These are phyloP conservation scores for Ephialtes manifestator DNA, from an alignment of 2,888 invertebrate species.

Conservation along the genomic window DNA sequence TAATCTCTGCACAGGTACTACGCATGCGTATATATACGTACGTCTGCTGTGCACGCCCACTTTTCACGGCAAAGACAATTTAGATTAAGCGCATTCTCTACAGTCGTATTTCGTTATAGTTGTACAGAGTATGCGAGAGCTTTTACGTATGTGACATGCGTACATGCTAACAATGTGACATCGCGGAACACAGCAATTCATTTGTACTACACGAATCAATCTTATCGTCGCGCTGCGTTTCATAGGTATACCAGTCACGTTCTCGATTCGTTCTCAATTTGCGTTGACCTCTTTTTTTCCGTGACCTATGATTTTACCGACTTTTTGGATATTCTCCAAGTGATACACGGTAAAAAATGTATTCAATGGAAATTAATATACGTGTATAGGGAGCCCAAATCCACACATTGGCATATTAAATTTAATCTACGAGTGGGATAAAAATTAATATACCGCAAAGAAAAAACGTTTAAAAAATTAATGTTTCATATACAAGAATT, in stretches of 20 bases:
- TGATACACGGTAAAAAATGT: neutral
- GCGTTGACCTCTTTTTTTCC: slow-evolving; percentile 30
- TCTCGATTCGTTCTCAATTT: slow-evolving; percentile 33
- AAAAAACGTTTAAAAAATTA: too few relatives aligned
- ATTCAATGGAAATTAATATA: too few relatives aligned
- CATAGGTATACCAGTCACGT: slow-evolving; percentile 27
- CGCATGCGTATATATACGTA: neutral
- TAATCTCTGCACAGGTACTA: slow-evolving; percentile 17
- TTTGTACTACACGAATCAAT: slow-evolving; percentile 22
- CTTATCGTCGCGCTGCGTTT: neutral
- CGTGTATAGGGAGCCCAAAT: too few relatives aligned
- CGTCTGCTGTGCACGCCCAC: slow-evolving; percentile 21
- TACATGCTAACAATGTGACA: slow-evolving; percentile 3
- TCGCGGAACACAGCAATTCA: neutral
- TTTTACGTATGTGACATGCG: slow-evolving; percentile 27
- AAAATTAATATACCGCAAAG: too few relatives aligned
- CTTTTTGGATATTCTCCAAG: neutral
- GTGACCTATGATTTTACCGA: slow-evolving; percentile 22
- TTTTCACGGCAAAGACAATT: slow-evolving; percentile 26
- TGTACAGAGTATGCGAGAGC: neutral
- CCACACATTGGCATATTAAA: too few relatives aligned
- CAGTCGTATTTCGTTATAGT: neutral
- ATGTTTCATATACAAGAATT: too few relatives aligned
- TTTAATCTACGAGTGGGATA: too few relatives aligned
- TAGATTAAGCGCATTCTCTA: slow-evolving; percentile 22